Evolutionary conservation across 2,113 vertebrate species (phyloP).

Genomic region (Probosciger aterrimus): DNA sequence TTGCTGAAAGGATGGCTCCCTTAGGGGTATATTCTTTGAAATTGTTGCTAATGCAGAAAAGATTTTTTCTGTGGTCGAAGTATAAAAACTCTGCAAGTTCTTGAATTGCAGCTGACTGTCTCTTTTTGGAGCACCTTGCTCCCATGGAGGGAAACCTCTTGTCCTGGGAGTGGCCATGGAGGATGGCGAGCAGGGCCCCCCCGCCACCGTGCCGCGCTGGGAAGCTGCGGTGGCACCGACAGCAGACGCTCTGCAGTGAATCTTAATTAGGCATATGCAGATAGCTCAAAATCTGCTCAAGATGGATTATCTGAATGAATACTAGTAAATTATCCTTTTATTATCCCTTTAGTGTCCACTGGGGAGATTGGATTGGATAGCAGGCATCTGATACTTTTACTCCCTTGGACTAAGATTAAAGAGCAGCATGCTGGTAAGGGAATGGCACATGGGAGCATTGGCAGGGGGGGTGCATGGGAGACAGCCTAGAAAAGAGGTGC

Average conservation of each 20-base stretch:
- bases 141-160: neutral
- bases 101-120: neutral
- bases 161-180: neutral
- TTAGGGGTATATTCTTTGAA: neutral
- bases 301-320: constrained; percentile 52
- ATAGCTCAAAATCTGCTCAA: constrained; percentile 50
- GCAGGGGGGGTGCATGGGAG: rapidly evolving
- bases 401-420: neutral
- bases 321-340: constrained; percentile 51
- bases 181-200: neutral
- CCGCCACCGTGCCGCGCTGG: neutral
- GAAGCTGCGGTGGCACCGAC: neutral
- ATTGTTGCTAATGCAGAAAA: neutral
- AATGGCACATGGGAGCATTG: neutral
- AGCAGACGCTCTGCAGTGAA: constrained; percentile 30
- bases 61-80: neutral
- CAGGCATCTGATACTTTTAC: neutral
- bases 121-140: neutral
- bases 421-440: neutral
- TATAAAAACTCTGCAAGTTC: neutral
- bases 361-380: constrained; percentile 4
- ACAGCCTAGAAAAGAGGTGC: neutral
- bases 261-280: constrained; percentile 49
- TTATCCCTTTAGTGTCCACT: constrained; percentile 41
- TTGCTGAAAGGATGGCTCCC: neutral